Evolutionary conservation across 2,113 vertebrate genomes (phyloP).

Genomic region (Crypturellus undulatus): DNA sequence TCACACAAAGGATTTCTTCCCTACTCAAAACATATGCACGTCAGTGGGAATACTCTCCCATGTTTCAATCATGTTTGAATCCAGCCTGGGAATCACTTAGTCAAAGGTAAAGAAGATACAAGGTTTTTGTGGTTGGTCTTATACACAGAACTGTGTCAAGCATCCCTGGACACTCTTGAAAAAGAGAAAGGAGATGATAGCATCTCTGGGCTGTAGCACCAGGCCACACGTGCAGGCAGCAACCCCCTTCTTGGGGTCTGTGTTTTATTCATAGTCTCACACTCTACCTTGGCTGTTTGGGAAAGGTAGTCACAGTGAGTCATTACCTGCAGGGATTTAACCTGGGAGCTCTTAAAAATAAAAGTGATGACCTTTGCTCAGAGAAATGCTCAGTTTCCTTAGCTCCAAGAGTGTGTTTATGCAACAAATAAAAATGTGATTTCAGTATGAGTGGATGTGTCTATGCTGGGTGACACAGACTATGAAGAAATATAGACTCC

Average conservation of each 20-base stretch:
- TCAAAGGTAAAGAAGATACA: neutral
- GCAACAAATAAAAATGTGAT: neutral
- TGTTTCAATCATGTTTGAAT: neutral
- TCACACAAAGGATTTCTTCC: neutral
- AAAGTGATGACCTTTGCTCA: neutral
- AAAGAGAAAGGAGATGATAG: fast-evolving
- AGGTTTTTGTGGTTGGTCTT: neutral
- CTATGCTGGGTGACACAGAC: fast-evolving
- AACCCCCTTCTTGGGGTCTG: neutral
- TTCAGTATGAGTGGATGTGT: neutral
- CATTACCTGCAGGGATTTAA: neutral
- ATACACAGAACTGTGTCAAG: fast-evolving
- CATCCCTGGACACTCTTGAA: neutral
- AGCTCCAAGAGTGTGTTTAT: neutral
- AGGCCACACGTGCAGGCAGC: neutral
- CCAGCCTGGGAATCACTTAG: neutral
- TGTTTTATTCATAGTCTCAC: neutral
- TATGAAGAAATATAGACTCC: neutral
- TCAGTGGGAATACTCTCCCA: neutral
- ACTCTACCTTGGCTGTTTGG: neutral
- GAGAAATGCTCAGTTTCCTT: fast-evolving
- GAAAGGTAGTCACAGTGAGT: neutral
- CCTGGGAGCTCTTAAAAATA: neutral
- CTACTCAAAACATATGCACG: neutral
- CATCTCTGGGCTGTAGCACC: neutral